Evolutionary conservation across 2,797 vertebrate species (phyloP).

Genomic region (Melanotaenia trifasciata): DNA sequence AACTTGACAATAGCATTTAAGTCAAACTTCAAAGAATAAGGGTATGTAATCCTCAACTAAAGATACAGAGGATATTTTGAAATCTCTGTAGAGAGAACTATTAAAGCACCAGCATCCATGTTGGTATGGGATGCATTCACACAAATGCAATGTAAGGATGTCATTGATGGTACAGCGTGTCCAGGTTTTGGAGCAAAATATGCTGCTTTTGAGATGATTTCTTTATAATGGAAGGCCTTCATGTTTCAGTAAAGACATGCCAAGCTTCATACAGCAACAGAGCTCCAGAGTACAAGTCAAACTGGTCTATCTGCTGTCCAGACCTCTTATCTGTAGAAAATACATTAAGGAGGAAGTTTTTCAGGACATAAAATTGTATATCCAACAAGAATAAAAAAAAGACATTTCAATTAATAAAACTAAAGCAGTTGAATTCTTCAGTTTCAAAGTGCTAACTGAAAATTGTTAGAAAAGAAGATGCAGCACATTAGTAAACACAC

Average conservation of each 20-base stretch:
- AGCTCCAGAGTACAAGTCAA: neutral
- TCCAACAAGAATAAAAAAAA: neutral
- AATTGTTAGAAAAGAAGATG: neutral
- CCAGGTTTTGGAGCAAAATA: neutral
- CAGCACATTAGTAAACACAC: neutral
- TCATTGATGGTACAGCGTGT: neutral
- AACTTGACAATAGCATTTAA: neutral
- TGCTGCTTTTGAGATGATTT: neutral
- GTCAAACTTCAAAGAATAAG: neutral
- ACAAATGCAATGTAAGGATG: too few relatives aligned
- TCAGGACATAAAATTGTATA: neutral
- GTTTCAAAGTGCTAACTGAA: neutral
- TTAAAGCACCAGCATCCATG: neutral
- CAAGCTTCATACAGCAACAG: neutral
- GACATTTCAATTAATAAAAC: neutral
- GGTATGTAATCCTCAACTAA: neutral
- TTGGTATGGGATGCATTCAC: neutral
- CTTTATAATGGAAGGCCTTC: neutral
- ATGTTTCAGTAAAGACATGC: neutral
- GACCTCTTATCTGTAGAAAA: neutral
- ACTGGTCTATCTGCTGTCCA: neutral
- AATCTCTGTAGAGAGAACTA: neutral
- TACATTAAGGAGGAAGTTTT: neutral
- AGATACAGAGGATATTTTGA: neutral
- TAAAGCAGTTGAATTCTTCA: neutral